phyloP scores from a whole-genome alignment of 1,140 invertebrate genomes.

The Trypoxylus dichotomus region DNA sequence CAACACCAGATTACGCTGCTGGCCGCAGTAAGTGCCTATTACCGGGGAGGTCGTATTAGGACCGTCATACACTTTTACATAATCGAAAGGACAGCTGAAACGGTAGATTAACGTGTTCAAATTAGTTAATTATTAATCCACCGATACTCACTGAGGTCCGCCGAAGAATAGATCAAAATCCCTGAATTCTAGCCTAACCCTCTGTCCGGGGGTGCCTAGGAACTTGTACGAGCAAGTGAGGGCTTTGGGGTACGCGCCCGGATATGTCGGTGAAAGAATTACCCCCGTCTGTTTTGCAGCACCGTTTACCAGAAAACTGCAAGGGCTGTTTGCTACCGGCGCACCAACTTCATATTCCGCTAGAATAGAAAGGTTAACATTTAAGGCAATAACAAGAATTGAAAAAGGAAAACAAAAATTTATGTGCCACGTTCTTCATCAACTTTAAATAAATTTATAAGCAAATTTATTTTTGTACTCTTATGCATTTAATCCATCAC shows the following conservation, averaged over 20 bases:
- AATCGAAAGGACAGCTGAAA: conserved; percentile 96
- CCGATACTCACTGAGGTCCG: conserved; percentile 89
- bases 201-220: conserved; percentile 83
- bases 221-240: conserved; percentile 92
- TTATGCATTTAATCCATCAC: too few species aligned
- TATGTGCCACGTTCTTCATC: too few species aligned
- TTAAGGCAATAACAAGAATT: too few species aligned
- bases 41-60: conserved; percentile 79
- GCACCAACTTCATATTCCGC: conserved; percentile 91
- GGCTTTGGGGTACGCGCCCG: conserved; percentile 97
- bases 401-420: too few species aligned
- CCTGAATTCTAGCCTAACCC: conserved; percentile 93
- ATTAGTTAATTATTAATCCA: background rate
- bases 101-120: conserved; percentile 31
- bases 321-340: conserved; percentile 74
- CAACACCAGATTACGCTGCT: conserved; percentile 91
- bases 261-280: conserved; percentile 96
- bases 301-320: conserved; percentile 80
- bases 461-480: too few species aligned
- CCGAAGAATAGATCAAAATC: conserved; percentile 99
- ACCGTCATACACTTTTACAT: conserved; percentile 95
- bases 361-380: conserved; percentile 51
- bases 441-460: too few species aligned
- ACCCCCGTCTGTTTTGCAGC: conserved; percentile 76
- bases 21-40: conserved; percentile 97